Evolutionary conservation across 1,140 invertebrate genomes (phyloP).

Genomic region (Teleopsis dalmanni): DNA sequence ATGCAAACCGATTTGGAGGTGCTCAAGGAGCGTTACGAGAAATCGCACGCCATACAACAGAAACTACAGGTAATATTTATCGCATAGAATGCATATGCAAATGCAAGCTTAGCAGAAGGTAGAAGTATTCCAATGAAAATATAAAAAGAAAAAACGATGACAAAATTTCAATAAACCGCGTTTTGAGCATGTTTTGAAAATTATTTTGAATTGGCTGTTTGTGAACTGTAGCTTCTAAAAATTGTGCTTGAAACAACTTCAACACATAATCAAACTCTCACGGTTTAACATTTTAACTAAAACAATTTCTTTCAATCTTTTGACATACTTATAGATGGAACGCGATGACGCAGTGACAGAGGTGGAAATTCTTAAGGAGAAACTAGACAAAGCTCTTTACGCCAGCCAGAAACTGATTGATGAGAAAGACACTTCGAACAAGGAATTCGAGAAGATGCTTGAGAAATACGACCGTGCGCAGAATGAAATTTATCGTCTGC

Average conservation of each 20-base stretch:
- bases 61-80: constrained; percentile 60
- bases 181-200: constrained; percentile 4
- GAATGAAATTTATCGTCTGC: constrained; percentile 78
- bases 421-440: constrained; percentile 78
- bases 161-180: too few relatives aligned
- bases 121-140: too few relatives aligned
- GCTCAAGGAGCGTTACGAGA: constrained; percentile 80
- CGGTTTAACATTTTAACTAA: background rate
- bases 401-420: constrained; percentile 73
- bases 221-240: constrained; percentile 37
- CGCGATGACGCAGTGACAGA: constrained; percentile 77
- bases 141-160: background rate
- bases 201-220: constrained; percentile 31
- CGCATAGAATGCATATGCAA: background rate
- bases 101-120: too few relatives aligned
- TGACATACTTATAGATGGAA: constrained; percentile 58
- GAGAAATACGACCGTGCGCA: constrained; percentile 90
- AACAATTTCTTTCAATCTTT: background rate
- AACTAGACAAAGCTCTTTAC: constrained; percentile 77
- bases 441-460: constrained; percentile 84
- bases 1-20: constrained; percentile 77
- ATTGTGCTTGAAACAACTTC: constrained; percentile 7
- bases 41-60: constrained; percentile 71
- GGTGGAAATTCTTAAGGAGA: constrained; percentile 80
- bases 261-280: background rate